A percentile compares a stretch with the other conserved stretches of the same genome.
These are phyloP conservation scores for Epizoanthus rinbou DNA, from an alignment of 92 coral and sea anemone genomes.

Conservation along the genomic window DNA sequence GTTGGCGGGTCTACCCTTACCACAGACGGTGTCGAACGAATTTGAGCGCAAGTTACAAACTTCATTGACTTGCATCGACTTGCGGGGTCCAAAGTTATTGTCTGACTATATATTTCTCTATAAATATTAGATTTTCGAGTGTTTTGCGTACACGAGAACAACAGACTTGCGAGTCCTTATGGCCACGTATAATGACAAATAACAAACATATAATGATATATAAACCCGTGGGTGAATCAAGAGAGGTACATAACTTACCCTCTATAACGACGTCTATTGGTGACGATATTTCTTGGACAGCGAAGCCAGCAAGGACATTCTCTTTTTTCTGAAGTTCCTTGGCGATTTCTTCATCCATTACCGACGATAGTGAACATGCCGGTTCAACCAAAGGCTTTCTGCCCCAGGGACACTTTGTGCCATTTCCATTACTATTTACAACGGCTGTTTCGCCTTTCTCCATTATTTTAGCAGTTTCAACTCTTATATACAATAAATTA, in stretches of 20 bases:
- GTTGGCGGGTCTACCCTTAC: no score
- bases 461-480: constrained; percentile 46
- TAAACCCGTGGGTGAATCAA: not conserved
- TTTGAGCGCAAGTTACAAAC: no score
- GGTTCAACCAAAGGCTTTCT: constrained; percentile 56
- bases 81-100: no score
- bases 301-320: constrained; percentile 52
- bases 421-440: constrained; percentile 47
- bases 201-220: no score
- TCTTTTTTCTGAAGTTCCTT: constrained; percentile 83
- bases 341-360: constrained; percentile 96
- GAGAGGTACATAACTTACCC: constrained; percentile 6
- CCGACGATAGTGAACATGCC: constrained; percentile 75
- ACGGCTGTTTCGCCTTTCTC: constrained; percentile 84
- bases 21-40: no score
- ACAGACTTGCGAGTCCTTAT: no score
- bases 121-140: no score
- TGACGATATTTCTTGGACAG: constrained; percentile 43
- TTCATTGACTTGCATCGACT: no score
- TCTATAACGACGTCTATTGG: constrained; percentile 29
- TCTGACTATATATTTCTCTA: no score
- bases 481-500: constrained; percentile 28
- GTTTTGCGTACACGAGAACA: no score
- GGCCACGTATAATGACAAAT: no score
- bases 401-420: constrained; percentile 82